phyloP scores from a whole-genome alignment of 2,888 invertebrate species.

The Cerceris rybyensis region DNA sequence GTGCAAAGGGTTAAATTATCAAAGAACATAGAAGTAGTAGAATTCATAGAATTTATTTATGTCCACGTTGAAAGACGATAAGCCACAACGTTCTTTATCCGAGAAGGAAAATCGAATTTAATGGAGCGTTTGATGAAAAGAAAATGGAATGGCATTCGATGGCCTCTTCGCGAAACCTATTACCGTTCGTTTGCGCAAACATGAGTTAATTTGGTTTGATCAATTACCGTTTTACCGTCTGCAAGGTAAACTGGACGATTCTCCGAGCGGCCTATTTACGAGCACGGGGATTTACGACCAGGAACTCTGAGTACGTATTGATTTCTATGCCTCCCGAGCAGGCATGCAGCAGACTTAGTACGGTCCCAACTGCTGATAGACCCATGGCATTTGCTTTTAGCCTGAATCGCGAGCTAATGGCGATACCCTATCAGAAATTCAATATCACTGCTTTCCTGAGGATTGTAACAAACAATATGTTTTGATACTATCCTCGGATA shows the following conservation, averaged over 20 bases:
- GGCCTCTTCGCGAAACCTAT: background rate
- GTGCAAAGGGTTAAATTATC: too few species aligned
- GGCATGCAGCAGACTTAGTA: conserved; percentile 20
- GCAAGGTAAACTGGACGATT: conserved; percentile 1
- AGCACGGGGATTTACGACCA: conserved; percentile 27
- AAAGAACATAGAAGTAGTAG: too few species aligned
- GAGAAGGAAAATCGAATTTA: background rate
- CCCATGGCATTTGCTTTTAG: background rate
- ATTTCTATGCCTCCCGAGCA: conserved; percentile 42
- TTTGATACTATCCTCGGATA: conserved; percentile 3
- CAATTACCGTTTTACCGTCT: background rate
- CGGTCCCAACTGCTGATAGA: conserved; percentile 32
- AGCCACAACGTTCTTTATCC: too few species aligned
- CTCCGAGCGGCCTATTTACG: background rate
- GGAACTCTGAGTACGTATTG: conserved; percentile 63
- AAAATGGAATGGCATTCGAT: background rate
- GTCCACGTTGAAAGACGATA: too few species aligned
- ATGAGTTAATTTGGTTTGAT: conserved; percentile 1
- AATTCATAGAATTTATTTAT: too few species aligned
- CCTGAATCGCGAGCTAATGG: conserved; percentile 10
- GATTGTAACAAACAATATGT: conserved; percentile 11
- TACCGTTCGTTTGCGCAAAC: background rate
- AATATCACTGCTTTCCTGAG: background rate
- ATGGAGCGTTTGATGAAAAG: background rate
- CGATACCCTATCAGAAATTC: conserved; percentile 24